Percentiles rank a stretch among this genome's conserved stretches.
Conservation (phyloP, 1,140 invertebrate species). For the Anastrepha obliqua region DNA sequence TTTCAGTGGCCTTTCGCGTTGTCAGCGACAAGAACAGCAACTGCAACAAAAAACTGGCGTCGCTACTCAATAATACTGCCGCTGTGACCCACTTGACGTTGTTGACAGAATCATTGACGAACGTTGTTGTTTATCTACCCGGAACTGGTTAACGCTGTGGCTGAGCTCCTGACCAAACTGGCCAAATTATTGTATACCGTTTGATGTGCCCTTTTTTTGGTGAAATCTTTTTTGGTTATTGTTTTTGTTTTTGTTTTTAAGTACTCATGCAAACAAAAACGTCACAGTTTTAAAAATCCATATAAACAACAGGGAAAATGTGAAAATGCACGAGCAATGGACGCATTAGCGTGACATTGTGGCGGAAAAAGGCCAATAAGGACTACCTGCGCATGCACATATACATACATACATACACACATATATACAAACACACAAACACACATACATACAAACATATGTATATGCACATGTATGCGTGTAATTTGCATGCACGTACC, state of each 20-base stretch:
- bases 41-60: neutral
- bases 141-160: conserved; percentile 10
- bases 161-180: neutral
- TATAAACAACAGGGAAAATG: neutral
- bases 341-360: neutral
- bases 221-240: neutral
- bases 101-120: conserved; percentile 26
- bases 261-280: neutral
- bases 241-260: conserved; percentile 12
- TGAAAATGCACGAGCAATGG: neutral
- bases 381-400: neutral
- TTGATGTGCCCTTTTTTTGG: neutral
- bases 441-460: too few species aligned
- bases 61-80: neutral
- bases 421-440: too few species aligned
- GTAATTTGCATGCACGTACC: too few species aligned
- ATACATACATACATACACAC: neutral
- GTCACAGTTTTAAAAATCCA: neutral
- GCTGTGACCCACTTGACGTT: conserved; percentile 15
- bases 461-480: too few species aligned
- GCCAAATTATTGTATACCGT: neutral
- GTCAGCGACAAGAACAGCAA: neutral
- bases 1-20: neutral
- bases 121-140: conserved; percentile 22
- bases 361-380: neutral